Percentiles rank a stretch among this genome's conserved stretches.
phyloP scores from a whole-genome alignment of 2,797 vertebrate genomes.

The Dryobates pubescens region DNA sequence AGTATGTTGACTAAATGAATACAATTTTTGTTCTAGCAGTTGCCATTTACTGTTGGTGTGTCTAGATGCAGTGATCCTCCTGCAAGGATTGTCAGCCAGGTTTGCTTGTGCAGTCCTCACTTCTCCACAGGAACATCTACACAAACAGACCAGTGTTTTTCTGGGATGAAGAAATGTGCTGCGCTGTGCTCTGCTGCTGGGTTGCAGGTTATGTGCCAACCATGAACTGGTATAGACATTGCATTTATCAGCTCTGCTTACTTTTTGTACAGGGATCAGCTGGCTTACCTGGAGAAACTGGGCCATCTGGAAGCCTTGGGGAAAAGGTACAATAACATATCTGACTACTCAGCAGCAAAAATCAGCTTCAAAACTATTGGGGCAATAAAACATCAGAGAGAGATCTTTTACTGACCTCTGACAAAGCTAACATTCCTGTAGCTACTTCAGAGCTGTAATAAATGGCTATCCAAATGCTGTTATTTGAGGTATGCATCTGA shows the following conservation, averaged over 20 bases:
- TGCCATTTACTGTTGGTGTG: neutral
- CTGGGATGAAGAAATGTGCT: neutral
- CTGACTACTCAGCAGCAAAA: neutral
- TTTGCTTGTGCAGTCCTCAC: neutral
- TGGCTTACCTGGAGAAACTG: slow-evolving; percentile 87
- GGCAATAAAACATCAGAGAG: neutral
- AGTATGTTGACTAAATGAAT: neutral
- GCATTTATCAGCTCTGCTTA: neutral
- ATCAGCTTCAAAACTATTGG: neutral
- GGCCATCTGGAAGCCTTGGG: slow-evolving; percentile 84
- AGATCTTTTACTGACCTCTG: neutral
- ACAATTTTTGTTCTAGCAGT: neutral
- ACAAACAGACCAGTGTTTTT: neutral
- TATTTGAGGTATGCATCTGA: neutral
- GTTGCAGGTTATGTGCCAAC: neutral
- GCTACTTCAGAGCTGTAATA: neutral
- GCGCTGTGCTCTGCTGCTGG: rapidly evolving
- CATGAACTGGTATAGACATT: neutral
- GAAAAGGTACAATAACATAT: slow-evolving; percentile 86
- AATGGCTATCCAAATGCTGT: neutral
- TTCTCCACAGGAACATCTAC: neutral
- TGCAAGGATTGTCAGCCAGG: neutral
- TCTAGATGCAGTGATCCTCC: neutral
- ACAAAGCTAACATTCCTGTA: neutral
- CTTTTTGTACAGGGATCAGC: slow-evolving; percentile 80